Conservation (phyloP, 1,140 invertebrate genomes). For the Pararge aegeria region DNA sequence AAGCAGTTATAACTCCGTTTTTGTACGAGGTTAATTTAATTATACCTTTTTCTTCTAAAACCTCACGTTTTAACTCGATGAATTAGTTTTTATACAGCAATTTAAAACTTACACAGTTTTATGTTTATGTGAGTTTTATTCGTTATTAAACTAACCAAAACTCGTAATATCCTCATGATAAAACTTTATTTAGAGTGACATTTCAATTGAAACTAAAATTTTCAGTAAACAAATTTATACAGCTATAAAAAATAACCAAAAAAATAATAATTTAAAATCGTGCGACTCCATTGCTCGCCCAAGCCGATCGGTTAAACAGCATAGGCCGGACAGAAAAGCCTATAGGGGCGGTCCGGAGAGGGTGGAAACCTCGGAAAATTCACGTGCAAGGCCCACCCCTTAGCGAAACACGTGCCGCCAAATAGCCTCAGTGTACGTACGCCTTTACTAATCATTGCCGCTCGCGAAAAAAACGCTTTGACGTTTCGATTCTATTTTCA, state of each 20-base stretch:
- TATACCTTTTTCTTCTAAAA: neutral
- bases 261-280: constrained; percentile 32
- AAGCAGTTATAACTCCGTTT: constrained; percentile 16
- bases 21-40: constrained; percentile 8
- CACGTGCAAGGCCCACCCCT: constrained; percentile 74
- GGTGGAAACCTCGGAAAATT: constrained; percentile 79
- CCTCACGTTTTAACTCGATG: neutral
- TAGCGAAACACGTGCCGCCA: constrained; percentile 66
- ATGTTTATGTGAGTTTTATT: neutral
- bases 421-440: constrained; percentile 69
- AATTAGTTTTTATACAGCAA: neutral
- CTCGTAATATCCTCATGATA: too few species aligned
- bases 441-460: constrained; percentile 73
- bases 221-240: too few species aligned
- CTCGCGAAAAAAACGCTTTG: constrained; percentile 60
- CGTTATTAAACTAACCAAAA: neutral
- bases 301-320: constrained; percentile 75
- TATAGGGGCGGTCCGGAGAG: constrained; percentile 77
- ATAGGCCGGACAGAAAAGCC: constrained; percentile 79
- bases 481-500: constrained; percentile 56
- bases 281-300: constrained; percentile 52
- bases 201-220: too few species aligned
- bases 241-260: constrained; percentile 13
- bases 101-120: neutral
- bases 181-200: too few species aligned